phyloP scores from a whole-genome alignment of 2,113 vertebrate genomes.

The Rhegmatorhina hoffmannsi region DNA sequence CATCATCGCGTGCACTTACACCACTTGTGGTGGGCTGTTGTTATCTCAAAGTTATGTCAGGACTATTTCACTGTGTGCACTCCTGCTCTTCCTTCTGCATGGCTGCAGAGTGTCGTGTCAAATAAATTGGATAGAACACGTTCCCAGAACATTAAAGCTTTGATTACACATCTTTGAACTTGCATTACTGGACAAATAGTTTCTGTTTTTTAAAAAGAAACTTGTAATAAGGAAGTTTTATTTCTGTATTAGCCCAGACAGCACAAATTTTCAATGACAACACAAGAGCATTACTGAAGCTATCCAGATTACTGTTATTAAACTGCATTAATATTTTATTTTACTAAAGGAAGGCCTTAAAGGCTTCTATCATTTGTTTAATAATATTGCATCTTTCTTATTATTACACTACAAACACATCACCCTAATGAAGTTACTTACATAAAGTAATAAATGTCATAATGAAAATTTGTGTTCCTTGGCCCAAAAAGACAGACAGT shows the following conservation, averaged over 20 bases:
- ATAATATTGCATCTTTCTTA: not conserved
- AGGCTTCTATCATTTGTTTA: not conserved
- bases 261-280: not conserved
- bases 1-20: not conserved
- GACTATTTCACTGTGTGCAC: not conserved
- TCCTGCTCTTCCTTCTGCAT: not conserved
- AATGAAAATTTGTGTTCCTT: conserved; percentile 91
- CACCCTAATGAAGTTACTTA: conserved; percentile 71
- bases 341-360: not conserved
- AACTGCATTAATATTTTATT: not conserved
- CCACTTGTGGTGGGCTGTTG: not conserved
- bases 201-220: not conserved
- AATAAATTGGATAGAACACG: not conserved
- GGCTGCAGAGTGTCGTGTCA: not conserved
- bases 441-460: conserved; percentile 92
- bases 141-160: not conserved
- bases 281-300: not conserved
- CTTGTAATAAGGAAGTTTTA: not conserved
- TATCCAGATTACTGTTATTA: not conserved
- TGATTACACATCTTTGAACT: conserved; percentile 7
- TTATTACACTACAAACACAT: not conserved
- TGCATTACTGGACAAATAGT: not conserved
- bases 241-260: not conserved
- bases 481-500: conserved; percentile 87
- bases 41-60: not conserved